Base-by-base conservation (phyloP, 2,888 invertebrate genomes). In the Scotopteryx bipunctaria region DNA sequence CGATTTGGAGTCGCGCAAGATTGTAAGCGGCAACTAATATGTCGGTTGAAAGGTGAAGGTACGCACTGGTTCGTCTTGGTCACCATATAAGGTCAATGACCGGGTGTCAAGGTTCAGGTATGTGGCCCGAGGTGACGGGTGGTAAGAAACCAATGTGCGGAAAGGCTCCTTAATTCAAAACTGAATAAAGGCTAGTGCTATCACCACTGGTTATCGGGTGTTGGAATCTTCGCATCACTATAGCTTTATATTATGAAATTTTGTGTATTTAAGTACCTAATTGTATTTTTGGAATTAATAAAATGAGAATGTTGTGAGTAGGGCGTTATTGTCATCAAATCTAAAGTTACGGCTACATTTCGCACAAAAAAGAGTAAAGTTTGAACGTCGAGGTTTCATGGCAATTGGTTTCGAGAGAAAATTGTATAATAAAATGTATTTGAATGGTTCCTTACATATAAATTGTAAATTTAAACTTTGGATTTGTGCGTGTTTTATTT, bases 21-120 rank as follows among this genome's bases (percentile, higher is more conserved):
- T 91, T 57, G 91, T 86, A 52, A 90, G 88, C 59, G 91, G 91
- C 63, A 91, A 91, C 84, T 91, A 88, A 78, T n/a, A 13, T 37
- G 13, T 21, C 6, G 13, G 2, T 13, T 15, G 9, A 38, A 25
- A 6, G 11, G 2, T 21, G n/a, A 9, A 21, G 23, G 19, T 13
- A 13, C 36, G 13, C n/a, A 31, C 29, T 31, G 14, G 41, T 11
- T 5, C n/a, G 19, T 41, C 16, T 17, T 27, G 6, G 25, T 27
- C 25, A 16, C 15, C 25, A 15, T 8, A 25, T 15, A 9, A 27
- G 16, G 25, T 16, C 14, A 9, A 5, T 27, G 38, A 16, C 15
- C 25, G 2, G 21, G n/a, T n/a, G n/a, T n/a, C n/a, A n/a, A n/a
- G n/a, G 9, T 27, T 27, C 14, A 9, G 5, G 8, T 6, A 29